Evolutionary conservation across 2,888 invertebrate species (phyloP), one percentile per base, ranked within the genome.

Genomic region (Troides helena): DNA sequence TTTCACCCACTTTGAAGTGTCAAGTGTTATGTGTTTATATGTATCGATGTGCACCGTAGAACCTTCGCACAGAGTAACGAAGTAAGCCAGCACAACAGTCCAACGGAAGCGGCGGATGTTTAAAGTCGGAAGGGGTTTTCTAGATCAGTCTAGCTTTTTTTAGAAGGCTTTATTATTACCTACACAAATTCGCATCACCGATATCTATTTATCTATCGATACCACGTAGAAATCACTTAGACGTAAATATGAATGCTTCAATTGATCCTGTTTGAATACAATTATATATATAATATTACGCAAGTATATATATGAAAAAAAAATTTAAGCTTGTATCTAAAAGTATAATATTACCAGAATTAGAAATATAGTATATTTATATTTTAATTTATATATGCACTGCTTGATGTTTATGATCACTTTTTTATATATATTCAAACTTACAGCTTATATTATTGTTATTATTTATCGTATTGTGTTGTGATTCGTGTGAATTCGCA

Each of bases 111-210:
- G 62, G 53, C 67, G 63, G 64, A 62, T 62, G 71, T 68, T 64
- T 68, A 68, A 72, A 66, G 68, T 59, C 30, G 21, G 67, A 69
- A 62, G 61, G 53, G 67, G 58, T 65, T 57, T 61, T 61, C 58
- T 57, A 46, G 69, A 46, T 46, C 46, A 63, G 62, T 70, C 43
- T 62, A 74, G 74, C 75, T 76, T 78, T 69, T 71, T 69, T 72
- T 71, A 74, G 62, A 81, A 78, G 81, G 87, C 89, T 90, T 90
- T 89, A 89, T 88, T 85, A 86, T 84, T 90, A 90, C 91, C 88
- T 90, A 92, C 91, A 92, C 91, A 91, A 91, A 91, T 90, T 90
- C 88, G 87, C 89, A 88, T 85, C 84, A 84, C 58, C 10, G 23
- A 59, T 63, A 58, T 23, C 23, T 58, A 58, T 58, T 23, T 23